A percentile compares a stretch with the other conserved stretches of the same genome.
These are phyloP conservation scores for Subacronicta megacephala DNA, from an alignment of 2,888 invertebrate species.

Conservation along the genomic window DNA sequence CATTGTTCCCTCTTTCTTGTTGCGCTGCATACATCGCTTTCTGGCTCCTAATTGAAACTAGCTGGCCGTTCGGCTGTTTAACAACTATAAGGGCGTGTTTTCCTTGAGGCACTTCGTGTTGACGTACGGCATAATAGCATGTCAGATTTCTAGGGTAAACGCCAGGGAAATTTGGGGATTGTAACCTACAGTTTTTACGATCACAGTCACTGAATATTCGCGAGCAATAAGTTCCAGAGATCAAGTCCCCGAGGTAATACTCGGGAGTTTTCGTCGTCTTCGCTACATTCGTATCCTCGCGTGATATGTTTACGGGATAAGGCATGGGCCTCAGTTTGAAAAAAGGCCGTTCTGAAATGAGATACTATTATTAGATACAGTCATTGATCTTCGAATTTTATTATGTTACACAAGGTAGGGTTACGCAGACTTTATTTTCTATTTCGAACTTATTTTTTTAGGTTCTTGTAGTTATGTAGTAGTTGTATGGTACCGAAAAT, in stretches of 20 bases:
- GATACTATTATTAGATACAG: slow-evolving; percentile 59
- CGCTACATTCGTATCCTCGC: slow-evolving; percentile 79
- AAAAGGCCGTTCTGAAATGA: slow-evolving; percentile 86
- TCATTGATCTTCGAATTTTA: slow-evolving; percentile 45
- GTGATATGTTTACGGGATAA: slow-evolving; percentile 87
- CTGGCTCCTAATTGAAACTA: slow-evolving; percentile 95
- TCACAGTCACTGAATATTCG: slow-evolving; percentile 98
- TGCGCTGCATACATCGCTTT: slow-evolving; percentile 91
- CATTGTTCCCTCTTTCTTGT: slow-evolving; percentile 90
- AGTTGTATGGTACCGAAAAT: too few relatives aligned
- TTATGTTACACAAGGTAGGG: slow-evolving; percentile 20
- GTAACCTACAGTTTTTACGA: slow-evolving; percentile 96
- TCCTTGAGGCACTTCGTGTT: slow-evolving; percentile 95
- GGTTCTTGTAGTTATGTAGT: background rate
- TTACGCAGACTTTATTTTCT: background rate
- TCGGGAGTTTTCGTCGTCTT: slow-evolving; percentile 87
- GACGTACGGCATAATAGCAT: slow-evolving; percentile 97
- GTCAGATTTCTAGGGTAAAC: slow-evolving; percentile 98
- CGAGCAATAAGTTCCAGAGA: slow-evolving; percentile 97
- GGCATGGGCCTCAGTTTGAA: slow-evolving; percentile 85
- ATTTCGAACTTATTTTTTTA: background rate
- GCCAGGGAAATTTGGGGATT: slow-evolving; percentile 97
- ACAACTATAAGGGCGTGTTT: slow-evolving; percentile 97
- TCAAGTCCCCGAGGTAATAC: slow-evolving; percentile 95
- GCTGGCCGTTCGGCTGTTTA: slow-evolving; percentile 95